phyloP scores from a whole-genome alignment of 2,113 vertebrate species.

The Typhlomys cinereus region DNA sequence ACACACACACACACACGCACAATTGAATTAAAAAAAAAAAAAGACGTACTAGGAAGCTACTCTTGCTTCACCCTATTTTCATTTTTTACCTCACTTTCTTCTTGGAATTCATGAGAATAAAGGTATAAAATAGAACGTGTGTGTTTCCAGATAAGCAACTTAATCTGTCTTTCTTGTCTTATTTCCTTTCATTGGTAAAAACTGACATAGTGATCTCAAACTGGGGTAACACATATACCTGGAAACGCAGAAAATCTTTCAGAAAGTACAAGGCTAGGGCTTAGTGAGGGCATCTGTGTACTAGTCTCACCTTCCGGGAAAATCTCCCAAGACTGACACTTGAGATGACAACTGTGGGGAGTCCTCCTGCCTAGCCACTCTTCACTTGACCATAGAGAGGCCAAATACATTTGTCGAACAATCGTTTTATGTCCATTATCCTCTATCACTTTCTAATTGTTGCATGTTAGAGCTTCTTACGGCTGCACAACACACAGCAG shows the following conservation, averaged over 20 bases:
- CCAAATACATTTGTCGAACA: neutral
- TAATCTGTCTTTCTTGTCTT: neutral
- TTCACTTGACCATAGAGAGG: neutral
- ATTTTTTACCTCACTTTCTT: neutral
- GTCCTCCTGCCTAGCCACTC: neutral
- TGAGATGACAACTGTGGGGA: neutral
- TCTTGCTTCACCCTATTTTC: too few relatives aligned
- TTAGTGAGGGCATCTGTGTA: neutral
- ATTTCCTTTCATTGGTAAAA: neutral
- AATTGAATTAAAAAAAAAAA: too few relatives aligned
- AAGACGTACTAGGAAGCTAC: too few relatives aligned
- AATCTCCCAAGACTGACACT: neutral
- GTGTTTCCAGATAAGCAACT: neutral
- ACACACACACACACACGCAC: too few relatives aligned
- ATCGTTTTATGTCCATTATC: neutral
- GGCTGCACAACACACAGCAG: neutral
- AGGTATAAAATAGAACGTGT: neutral
- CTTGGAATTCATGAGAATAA: neutral
- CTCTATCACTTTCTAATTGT: neutral
- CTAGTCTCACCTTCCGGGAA: neutral
- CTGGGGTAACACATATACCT: neutral
- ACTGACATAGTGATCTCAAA: constrained; percentile 10
- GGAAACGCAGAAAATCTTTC: neutral
- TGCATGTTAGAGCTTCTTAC: neutral
- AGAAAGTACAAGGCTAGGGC: neutral